Evolutionary conservation across 1,140 invertebrate species (phyloP).

Genomic region (Leptoteleia sp.): DNA sequence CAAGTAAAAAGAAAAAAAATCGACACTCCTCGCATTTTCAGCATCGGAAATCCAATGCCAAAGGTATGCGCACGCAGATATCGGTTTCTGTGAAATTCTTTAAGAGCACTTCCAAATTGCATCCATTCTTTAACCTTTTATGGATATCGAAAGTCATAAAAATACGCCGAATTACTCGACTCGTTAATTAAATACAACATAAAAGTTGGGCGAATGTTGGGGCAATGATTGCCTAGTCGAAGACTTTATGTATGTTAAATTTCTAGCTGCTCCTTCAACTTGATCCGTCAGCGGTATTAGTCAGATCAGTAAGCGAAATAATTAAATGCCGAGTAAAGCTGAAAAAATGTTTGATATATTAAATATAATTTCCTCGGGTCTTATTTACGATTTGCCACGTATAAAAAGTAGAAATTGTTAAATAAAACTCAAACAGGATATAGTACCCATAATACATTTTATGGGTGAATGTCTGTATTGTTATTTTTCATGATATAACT

Average conservation of each 20-base stretch:
- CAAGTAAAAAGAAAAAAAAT: too few species aligned
- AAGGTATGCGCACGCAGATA: constrained; percentile 8
- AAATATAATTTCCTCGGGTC: too few species aligned
- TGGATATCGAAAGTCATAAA: constrained; percentile 11
- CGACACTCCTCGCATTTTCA: too few species aligned
- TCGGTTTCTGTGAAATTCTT: constrained; percentile 14
- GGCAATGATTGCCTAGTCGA: constrained; percentile 12
- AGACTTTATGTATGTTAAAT: constrained; percentile 24
- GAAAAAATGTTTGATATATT: too few species aligned
- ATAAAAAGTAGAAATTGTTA: too few species aligned
- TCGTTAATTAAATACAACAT: constrained; percentile 19
- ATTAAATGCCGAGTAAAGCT: neutral
- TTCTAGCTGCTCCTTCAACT: constrained; percentile 13
- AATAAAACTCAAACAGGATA: too few species aligned
- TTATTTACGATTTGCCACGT: too few species aligned
- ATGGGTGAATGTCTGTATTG: too few species aligned
- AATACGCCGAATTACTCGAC: constrained; percentile 1
- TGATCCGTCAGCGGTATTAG: neutral
- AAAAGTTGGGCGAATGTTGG: neutral
- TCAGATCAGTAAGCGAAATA: constrained; percentile 13
- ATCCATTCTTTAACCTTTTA: constrained; percentile 22
- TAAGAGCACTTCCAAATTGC: constrained; percentile 22
- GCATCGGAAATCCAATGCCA: constrained; percentile 11
- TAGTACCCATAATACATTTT: too few species aligned
- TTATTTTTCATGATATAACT: too few species aligned